Percentiles rank a stretch among this genome's conserved stretches.
Conservation (phyloP, 2,888 invertebrate genomes). For the Sceliomorpha sp. region DNA sequence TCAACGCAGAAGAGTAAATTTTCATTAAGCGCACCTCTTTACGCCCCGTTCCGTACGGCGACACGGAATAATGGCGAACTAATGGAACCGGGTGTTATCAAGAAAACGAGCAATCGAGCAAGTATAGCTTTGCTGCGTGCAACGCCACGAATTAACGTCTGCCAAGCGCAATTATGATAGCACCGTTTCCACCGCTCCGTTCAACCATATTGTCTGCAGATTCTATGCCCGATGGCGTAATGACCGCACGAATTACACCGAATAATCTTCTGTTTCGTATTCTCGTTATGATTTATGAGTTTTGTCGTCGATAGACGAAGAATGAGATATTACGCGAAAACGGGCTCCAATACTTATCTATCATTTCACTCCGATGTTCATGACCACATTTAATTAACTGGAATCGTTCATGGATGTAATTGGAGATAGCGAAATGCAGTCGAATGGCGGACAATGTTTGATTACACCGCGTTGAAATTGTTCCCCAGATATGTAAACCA, state of each 20-base stretch:
- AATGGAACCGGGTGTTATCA: conserved; percentile 39
- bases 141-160: conserved; percentile 40
- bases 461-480: too few species aligned
- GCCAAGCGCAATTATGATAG: conserved; percentile 35
- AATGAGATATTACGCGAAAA: background rate
- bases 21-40: conserved; percentile 35
- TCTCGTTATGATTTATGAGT: conserved; percentile 1
- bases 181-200: conserved; percentile 25
- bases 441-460: too few species aligned
- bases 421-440: too few species aligned
- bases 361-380: too few species aligned
- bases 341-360: too few species aligned
- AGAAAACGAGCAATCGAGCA: conserved; percentile 40
- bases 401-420: too few species aligned
- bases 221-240: conserved; percentile 32
- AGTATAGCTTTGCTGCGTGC: conserved; percentile 36
- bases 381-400: too few species aligned
- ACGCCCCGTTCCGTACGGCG: conserved; percentile 32
- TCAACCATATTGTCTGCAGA: conserved; percentile 33
- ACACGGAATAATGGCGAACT: conserved; percentile 40
- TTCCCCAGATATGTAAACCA: too few species aligned
- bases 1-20: conserved; percentile 35
- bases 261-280: background rate
- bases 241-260: conserved; percentile 15
- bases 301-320: background rate